A percentile compares a stretch with the other conserved stretches of the same genome.
phyloP scores from a whole-genome alignment of 2,113 vertebrate genomes.

The Calypte anna region DNA sequence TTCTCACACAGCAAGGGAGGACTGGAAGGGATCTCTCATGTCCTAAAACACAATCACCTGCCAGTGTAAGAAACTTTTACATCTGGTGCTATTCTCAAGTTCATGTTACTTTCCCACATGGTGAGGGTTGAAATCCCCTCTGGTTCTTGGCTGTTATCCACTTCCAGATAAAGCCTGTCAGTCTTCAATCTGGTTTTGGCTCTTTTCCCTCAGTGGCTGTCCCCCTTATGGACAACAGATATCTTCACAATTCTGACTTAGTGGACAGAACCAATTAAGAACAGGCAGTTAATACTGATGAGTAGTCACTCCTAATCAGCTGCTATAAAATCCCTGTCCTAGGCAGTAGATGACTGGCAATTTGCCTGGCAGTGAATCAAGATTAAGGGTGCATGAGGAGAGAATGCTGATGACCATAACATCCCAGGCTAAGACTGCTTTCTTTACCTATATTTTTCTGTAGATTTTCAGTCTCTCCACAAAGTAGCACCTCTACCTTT shows the following conservation, averaged over 20 bases:
- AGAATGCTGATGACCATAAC: neutral
- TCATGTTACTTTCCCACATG: neutral
- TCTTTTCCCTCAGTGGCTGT: neutral
- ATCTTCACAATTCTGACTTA: neutral
- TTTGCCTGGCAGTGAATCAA: neutral
- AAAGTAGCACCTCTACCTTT: neutral
- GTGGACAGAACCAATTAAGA: neutral
- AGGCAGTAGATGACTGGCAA: neutral
- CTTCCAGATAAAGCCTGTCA: neutral
- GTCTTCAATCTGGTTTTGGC: neutral
- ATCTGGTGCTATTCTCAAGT: neutral
- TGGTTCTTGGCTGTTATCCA: rapidly evolving
- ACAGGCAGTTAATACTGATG: neutral
- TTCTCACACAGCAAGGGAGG: neutral
- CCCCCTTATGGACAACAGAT: neutral
- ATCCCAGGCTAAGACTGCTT: neutral
- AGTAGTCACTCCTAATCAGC: neutral
- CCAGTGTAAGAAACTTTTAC: neutral
- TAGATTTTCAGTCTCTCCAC: neutral
- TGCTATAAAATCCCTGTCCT: neutral
- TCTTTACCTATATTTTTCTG: neutral
- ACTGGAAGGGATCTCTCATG: neutral
- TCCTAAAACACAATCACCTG: neutral
- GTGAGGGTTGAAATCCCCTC: neutral
- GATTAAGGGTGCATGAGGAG: rapidly evolving